Evolutionary conservation across 2,888 invertebrate species (phyloP), one percentile per base, ranked within the genome.

Genomic region (Volucella inflata): DNA sequence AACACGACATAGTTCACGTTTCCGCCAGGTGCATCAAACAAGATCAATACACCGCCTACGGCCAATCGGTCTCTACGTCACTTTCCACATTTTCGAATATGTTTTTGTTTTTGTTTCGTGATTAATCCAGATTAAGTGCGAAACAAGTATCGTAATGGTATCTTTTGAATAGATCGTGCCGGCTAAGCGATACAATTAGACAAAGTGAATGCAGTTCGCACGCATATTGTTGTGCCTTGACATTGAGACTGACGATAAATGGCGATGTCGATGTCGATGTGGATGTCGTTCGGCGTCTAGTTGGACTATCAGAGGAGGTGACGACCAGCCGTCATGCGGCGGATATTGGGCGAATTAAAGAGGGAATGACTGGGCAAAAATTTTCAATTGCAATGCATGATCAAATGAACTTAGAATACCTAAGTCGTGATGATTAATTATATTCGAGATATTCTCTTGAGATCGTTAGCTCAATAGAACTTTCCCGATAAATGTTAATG

Each of bases 351-450:
- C 17, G 40, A 55, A 44, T 68, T 68, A 44, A 68, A 55, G 55
- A 68, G 55, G 67, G 67, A 44, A 53, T 6, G 6, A 67, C 21
- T 14, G 21, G 16, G 9, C 40, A 40, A 42, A n/a, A 16, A n/a
- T 50, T 65, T 53, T 42, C 30, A 42, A 55, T 55, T 55, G 21
- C 46, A 50, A n/a, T 8, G 17, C 36, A 50, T 55, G 38, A 16
- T 38, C 50, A 38, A 38, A 64, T 38, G 55, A 36, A 38, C 16
- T 36, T 70, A 46, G 57, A 38, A 57, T 17, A n/a, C n/a, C n/a
- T n/a, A 17, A 70, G 16, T 70, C 70, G 70, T 70, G 70, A 70
- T 70, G 21, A 57, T 57, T 70, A 38, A 70, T 48, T 57, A 17
- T 36, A 16, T 57, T 57, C 57, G 46, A 70, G 30, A 68, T 55